phyloP scores from a whole-genome alignment of 2,888 invertebrate species.

The Pinctada fucata region DNA sequence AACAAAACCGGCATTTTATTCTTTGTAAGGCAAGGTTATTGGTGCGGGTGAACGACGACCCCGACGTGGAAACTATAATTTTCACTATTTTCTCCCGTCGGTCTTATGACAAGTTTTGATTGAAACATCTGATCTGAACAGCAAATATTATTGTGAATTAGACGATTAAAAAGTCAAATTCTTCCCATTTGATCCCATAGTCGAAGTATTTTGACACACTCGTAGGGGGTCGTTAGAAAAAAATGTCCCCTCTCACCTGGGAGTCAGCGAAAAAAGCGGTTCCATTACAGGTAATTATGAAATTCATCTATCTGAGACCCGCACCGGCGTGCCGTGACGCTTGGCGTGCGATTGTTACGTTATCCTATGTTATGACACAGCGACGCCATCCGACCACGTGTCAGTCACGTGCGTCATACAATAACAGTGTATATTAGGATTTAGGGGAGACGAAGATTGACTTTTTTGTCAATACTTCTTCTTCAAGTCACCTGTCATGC shows the following conservation, averaged over 20 bases:
- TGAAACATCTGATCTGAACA: neutral
- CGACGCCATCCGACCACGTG: neutral
- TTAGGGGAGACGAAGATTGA: neutral
- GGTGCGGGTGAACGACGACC: neutral
- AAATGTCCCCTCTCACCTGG: neutral
- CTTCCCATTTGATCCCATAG: neutral
- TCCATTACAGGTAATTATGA: neutral
- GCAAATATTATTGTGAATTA: neutral
- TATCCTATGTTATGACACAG: neutral
- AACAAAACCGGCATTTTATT: no score
- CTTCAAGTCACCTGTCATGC: constrained; percentile 1
- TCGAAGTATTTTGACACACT: neutral
- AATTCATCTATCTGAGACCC: neutral
- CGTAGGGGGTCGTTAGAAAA: neutral
- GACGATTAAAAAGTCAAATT: constrained; percentile 1
- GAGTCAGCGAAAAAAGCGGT: neutral
- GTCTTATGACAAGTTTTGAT: neutral
- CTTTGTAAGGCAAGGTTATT: neutral
- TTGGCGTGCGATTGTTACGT: neutral
- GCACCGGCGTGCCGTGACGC: neutral
- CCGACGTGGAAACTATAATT: neutral
- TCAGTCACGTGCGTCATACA: neutral
- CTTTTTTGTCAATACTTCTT: neutral
- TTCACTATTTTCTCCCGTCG: neutral
- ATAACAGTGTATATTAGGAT: constrained; percentile 1